Percentiles rank a stretch among this genome's conserved stretches.
Conservation (phyloP, 2,888 invertebrate species). For the Caradrina clavipalpis region DNA sequence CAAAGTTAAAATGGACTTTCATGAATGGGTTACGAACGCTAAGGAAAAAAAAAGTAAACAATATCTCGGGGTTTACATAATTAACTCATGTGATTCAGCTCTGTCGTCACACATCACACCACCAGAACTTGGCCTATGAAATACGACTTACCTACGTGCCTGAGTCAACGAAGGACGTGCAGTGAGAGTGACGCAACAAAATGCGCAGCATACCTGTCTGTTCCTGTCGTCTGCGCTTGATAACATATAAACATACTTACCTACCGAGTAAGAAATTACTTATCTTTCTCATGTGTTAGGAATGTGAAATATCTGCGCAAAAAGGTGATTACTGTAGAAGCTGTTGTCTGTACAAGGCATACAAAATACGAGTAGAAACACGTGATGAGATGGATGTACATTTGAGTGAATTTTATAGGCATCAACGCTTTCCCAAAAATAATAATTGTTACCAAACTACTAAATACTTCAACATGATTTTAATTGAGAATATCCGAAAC, state of each 20-base stretch:
- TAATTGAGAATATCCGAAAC: background rate
- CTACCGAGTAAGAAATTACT: conserved; percentile 42
- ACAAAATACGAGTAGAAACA: background rate
- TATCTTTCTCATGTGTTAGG: conserved; percentile 51
- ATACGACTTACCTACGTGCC: conserved; percentile 20
- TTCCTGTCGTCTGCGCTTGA: conserved; percentile 62
- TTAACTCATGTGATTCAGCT: conserved; percentile 30
- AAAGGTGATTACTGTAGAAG: conserved; percentile 8
- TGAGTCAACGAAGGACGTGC: conserved; percentile 67
- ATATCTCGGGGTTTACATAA: conserved; percentile 15
- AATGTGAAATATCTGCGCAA: conserved; percentile 47
- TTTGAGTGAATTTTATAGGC: background rate
- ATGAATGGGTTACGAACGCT: background rate
- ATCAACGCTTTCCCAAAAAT: background rate
- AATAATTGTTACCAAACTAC: background rate
- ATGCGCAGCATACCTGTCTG: conserved; percentile 66
- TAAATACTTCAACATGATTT: background rate
- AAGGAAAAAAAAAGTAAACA: conserved; percentile 1
- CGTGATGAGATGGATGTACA: background rate
- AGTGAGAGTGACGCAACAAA: conserved; percentile 65
- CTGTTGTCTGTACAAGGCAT: background rate
- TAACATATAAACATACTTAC: conserved; percentile 33
- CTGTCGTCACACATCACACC: conserved; percentile 68
- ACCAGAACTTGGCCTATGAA: conserved; percentile 54
- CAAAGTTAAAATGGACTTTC: conserved; percentile 2